Base-by-base conservation (phyloP, 2,797 vertebrate species). In the Zenarchopterus dispar region DNA sequence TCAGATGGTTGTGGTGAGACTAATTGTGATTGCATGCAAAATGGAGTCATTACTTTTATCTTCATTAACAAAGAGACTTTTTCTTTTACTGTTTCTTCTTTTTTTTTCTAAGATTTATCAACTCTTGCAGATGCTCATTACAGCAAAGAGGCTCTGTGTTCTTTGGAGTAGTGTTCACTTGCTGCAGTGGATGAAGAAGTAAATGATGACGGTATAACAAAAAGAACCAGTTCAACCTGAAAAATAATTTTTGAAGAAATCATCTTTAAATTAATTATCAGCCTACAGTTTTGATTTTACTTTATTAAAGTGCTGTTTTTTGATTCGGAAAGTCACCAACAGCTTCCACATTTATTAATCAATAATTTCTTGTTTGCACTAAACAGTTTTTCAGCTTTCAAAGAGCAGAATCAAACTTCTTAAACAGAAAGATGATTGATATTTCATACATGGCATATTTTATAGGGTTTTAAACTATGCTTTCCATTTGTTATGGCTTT, bases 11-110 rank as follows among this genome's bases (percentile, higher is more conserved):
- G 75, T 77, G 77, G 77, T 93, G 92, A 91, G 80, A 93, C 92
- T 88, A 93, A 94, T 93, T 88, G 68, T 69, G 62, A 81, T 81
- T 82, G 85, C 91, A 87, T 93, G 90, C 81, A 86, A 88, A 93
- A 92, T 91, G 89, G 78, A 86, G 58, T 67, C 84, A 89, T 85
- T 88, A 85, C 89, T 92, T 93, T 91, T 82, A 90, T 92, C 89
- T 87, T 81, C 67, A 86, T 90, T 84, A 82, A 93, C 92, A 93
- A 93, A 91, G 88, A 89, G 82, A 74, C 84, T 85, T 89, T 85
- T 84, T 92, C 75, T 87, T 89, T 86, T 77, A 66, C 70, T 58
- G 22, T 50, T 72, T 19, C 36, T 82, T 75, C 75, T 31, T 50
- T 21, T 46, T 77, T 78, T 62, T 52, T 21, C 9, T 15, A 46